Evolutionary conservation across 2,113 vertebrate species (phyloP), one percentile per base, ranked within the genome.

Genomic region (Stercorarius parasiticus): DNA sequence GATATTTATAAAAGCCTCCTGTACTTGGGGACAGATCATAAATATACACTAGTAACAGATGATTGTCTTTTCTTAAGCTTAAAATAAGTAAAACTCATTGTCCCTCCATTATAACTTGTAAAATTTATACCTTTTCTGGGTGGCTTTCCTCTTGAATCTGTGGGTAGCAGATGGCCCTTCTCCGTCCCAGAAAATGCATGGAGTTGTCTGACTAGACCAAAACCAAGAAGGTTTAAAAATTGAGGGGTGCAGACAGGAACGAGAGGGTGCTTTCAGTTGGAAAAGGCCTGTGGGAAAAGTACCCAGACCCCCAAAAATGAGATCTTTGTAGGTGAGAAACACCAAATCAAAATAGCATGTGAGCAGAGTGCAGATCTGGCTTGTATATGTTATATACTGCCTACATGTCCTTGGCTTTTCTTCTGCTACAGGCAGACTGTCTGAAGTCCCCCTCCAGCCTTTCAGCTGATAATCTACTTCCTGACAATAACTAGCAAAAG

Each of bases 401-500:
- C 42, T 71, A 20, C 45, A 34, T 1, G 27, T 36, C 92, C 65
- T 92, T 84, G 59, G 34, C 84, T 96, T 74, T 93, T 70, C 74
- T 95, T 93, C 55, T 11, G 53, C 88, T 55, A 16, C 36, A 81
- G 86, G 59, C 65, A 78, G 90, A 49, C 34, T 94, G 79, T 78
- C 96, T 72, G 76, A 81, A 92, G 47, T 92, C 93, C 80, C 88
- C 91, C 95, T 91, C 61, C 86, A 95, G 86, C 81, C 84, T 70
- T 88, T 29, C 70, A 71, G 81, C 72, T 2, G 14, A 83, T 95
- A 89, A 95, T 95, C 89, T 23, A 69, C 92, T 94, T 88, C 67
- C 91, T 73, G 20, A 97, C 96, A 95, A 86, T 86, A 94, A 95
- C 97, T 64, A 95, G 94, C 89, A 95, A 92, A 93, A 88, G 77